Evolutionary conservation across 1,140 invertebrate genomes (phyloP).

Genomic region (silkworm (Bombyx mori)): DNA sequence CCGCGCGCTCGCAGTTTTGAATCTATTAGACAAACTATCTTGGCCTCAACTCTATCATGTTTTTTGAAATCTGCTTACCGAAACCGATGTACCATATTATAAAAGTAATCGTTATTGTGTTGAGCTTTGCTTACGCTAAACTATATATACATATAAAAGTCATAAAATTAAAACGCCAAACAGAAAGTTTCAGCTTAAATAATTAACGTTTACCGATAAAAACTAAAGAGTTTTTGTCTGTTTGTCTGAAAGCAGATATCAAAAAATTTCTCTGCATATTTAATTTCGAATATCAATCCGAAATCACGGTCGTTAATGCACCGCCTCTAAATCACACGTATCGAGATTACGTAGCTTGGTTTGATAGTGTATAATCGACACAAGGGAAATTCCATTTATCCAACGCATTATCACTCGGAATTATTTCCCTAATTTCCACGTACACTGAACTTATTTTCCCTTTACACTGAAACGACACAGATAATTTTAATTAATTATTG

Average conservation of each 20-base stretch:
- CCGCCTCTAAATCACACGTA: constrained; percentile 51
- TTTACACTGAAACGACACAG: constrained; percentile 23
- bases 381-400: constrained; percentile 67
- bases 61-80: constrained; percentile 54
- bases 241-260: constrained; percentile 36
- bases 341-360: constrained; percentile 48
- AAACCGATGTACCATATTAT: background rate
- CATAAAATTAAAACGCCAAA: background rate
- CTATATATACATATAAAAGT: too few species aligned
- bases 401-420: constrained; percentile 23
- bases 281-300: constrained; percentile 56
- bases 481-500: constrained; percentile 26
- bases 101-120: background rate
- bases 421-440: constrained; percentile 13
- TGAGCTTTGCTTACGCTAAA: constrained; percentile 3
- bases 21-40: constrained; percentile 64
- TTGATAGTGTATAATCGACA: constrained; percentile 32
- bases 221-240: background rate
- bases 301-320: constrained; percentile 63
- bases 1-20: constrained; percentile 87
- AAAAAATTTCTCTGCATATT: constrained; percentile 48
- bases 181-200: constrained; percentile 7
- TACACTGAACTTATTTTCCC: constrained; percentile 23
- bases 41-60: constrained; percentile 56
- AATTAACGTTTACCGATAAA: background rate